These are phyloP conservation scores for Decapterus maruadsi DNA, from an alignment of 2,797 vertebrate species.

Conservation along the genomic window DNA sequence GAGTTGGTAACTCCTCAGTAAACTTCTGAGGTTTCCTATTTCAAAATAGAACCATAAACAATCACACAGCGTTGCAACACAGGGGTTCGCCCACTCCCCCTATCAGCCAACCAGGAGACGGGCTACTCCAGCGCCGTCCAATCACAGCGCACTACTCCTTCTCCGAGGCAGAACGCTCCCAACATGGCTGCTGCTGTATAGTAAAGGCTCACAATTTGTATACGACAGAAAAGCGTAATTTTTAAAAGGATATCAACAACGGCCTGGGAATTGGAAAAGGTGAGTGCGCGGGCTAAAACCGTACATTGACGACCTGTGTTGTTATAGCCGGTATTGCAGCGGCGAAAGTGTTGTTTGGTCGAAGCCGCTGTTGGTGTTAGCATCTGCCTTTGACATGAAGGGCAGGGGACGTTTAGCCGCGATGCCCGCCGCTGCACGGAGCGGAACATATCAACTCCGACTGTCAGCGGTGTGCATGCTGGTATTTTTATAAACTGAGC, in stretches of 20 bases:
- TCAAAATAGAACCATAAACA: conserved; percentile 55
- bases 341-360: not conserved
- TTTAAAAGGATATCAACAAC: not conserved
- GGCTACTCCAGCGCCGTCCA: conserved; percentile 32
- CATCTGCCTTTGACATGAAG: conserved; percentile 61
- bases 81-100: not conserved
- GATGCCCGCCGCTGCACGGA: not conserved
- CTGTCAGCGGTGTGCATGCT: not conserved
- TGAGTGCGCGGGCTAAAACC: conserved; percentile 21
- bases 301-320: not conserved
- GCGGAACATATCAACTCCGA: not conserved
- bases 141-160: conserved; percentile 41
- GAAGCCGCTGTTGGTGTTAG: conserved; percentile 23
- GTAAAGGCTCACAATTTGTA: conserved; percentile 8
- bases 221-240: not conserved
- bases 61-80: not conserved
- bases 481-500: not conserved
- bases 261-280: not conserved
- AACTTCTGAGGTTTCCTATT: conserved; percentile 45
- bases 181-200: conserved; percentile 80
- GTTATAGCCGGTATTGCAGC: not conserved
- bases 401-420: conserved; percentile 36
- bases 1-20: not conserved
- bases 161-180: conserved; percentile 44
- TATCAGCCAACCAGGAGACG: conserved; percentile 58